These are phyloP conservation scores for Blennius ocellaris DNA, from an alignment of 2,113 vertebrate species.

Conservation along the genomic window DNA sequence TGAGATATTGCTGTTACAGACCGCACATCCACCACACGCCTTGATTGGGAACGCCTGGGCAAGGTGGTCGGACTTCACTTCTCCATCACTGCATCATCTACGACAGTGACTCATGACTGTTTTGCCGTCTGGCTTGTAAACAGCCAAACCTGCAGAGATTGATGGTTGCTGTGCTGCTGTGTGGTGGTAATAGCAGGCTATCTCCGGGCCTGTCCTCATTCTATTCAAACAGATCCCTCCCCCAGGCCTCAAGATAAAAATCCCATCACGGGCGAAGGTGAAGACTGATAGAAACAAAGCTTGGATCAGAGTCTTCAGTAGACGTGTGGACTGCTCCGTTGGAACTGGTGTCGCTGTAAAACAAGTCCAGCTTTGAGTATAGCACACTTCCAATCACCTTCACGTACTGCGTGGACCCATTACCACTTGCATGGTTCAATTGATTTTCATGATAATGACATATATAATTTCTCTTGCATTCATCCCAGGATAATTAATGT, in stretches of 20 bases:
- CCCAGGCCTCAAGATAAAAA: slow-evolving; percentile 75
- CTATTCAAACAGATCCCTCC: slow-evolving; percentile 75
- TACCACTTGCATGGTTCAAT: slow-evolving; percentile 66
- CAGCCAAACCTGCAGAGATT: slow-evolving; percentile 65
- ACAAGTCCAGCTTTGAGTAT: slow-evolving; percentile 45
- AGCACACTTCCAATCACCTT: slow-evolving; percentile 44
- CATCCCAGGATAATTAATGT: slow-evolving; percentile 80
- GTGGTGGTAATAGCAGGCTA: slow-evolving; percentile 71
- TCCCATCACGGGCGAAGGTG: slow-evolving; percentile 72
- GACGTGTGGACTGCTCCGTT: slow-evolving; percentile 18
- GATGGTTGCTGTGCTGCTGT: slow-evolving; percentile 64
- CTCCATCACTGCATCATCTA: slow-evolving; percentile 57
- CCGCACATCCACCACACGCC: slow-evolving; percentile 34
- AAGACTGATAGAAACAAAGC: slow-evolving; percentile 65
- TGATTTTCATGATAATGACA: slow-evolving; percentile 76
- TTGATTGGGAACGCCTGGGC: slow-evolving; percentile 57
- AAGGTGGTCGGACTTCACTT: slow-evolving; percentile 46
- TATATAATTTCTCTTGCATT: slow-evolving; percentile 78
- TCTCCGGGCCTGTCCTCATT: slow-evolving; percentile 69
- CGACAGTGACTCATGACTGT: slow-evolving; percentile 57
- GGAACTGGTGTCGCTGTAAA: slow-evolving; percentile 23
- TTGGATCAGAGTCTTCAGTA: slow-evolving; percentile 20
- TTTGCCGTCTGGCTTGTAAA: slow-evolving; percentile 62
- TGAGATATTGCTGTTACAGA: slow-evolving; percentile 30
- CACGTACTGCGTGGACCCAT: slow-evolving; percentile 59